Percentiles rank a stretch among this genome's conserved stretches.
phyloP scores from a whole-genome alignment of 2,113 vertebrate species.

The Cygnus atratus region DNA sequence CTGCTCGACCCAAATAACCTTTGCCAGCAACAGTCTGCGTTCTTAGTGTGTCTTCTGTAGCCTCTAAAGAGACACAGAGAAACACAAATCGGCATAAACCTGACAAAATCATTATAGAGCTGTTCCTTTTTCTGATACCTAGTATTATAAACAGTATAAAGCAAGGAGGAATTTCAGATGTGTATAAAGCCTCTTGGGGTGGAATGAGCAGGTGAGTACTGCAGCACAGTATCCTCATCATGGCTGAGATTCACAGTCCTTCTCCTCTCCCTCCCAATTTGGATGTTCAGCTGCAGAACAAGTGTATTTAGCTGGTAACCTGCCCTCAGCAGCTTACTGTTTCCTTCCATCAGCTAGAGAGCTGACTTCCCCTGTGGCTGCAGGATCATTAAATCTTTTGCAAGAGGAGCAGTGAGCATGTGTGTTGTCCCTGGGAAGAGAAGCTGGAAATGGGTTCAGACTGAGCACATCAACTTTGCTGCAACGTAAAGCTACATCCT shows the following conservation, averaged over 20 bases:
- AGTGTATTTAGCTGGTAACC: no score
- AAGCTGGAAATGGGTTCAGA: neutral
- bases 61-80: neutral
- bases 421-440: neutral
- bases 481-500: neutral
- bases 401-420: neutral
- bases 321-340: neutral
- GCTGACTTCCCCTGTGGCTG: neutral
- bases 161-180: neutral
- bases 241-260: neutral
- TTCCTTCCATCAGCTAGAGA: neutral
- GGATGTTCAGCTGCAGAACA: neutral
- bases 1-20: neutral
- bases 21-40: accelerated
- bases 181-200: neutral
- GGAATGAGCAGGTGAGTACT: neutral
- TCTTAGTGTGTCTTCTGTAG: neutral
- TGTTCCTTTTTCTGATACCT: neutral
- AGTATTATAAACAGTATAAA: neutral
- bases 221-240: neutral
- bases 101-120: neutral
- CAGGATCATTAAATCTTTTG: accelerated
- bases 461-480: neutral
- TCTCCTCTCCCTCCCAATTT: neutral
- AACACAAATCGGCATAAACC: neutral